These are phyloP conservation scores for Pempheris klunzingeri DNA, from an alignment of 2,797 vertebrate genomes.

Conservation along the genomic window DNA sequence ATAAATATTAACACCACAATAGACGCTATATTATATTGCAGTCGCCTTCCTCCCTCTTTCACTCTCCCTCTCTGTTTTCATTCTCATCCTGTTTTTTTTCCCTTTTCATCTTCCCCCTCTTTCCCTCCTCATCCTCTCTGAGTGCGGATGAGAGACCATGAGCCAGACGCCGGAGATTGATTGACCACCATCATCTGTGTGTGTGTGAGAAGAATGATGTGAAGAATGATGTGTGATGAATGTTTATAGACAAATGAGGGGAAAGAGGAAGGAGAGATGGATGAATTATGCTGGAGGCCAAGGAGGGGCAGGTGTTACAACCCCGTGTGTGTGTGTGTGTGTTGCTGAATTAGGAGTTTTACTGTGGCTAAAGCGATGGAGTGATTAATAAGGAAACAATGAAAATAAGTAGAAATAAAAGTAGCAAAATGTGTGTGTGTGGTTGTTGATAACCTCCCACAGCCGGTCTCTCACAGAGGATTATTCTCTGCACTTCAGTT, in stretches of 20 bases:
- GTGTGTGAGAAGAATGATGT: not conserved
- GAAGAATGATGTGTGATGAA: constrained; percentile 13
- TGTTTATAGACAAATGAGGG: constrained; percentile 23
- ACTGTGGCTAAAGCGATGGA: constrained; percentile 1
- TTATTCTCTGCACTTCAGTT: constrained; percentile 39
- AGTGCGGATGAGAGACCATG: constrained; percentile 21
- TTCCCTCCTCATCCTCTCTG: constrained; percentile 10
- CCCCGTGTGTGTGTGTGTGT: not conserved
- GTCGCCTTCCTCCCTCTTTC: not conserved
- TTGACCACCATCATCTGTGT: constrained; percentile 37
- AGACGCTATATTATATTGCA: constrained; percentile 48
- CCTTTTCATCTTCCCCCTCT: constrained; percentile 2
- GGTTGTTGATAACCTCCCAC: not conserved
- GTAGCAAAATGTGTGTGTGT: constrained; percentile 4
- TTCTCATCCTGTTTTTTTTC: not conserved
- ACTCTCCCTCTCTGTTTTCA: constrained; percentile 1
- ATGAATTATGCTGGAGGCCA: constrained; percentile 36
- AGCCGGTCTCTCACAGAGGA: constrained; percentile 14
- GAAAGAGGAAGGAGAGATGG: constrained; percentile 19
- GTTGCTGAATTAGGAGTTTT: constrained; percentile 10
- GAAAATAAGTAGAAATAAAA: too few species aligned
- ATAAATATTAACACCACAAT: constrained; percentile 59
- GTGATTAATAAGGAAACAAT: constrained; percentile 44
- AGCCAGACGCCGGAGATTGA: constrained; percentile 43
- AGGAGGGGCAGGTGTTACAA: constrained; percentile 15